Percentiles rank a stretch among this genome's conserved stretches.
Evolutionary conservation across 2,888 invertebrate species (phyloP).

Genomic region (Pelosia muscerda): DNA sequence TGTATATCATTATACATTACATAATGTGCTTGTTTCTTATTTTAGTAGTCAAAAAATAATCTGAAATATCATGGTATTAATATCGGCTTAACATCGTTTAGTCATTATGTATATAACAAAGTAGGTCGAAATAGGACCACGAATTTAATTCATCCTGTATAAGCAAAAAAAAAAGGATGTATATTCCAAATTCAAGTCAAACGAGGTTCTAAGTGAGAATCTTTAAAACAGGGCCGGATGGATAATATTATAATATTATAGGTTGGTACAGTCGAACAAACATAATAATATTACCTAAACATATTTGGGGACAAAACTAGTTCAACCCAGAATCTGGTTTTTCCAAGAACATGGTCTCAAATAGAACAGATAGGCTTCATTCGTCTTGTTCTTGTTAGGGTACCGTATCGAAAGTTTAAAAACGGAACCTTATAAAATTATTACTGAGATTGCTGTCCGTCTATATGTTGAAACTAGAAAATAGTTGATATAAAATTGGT

Average conservation of each 20-base stretch:
- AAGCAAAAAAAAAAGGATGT: not conserved
- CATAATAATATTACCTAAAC: not conserved
- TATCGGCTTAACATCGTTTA: too few relatives aligned
- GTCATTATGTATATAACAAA: too few relatives aligned
- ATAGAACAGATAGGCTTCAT: not conserved
- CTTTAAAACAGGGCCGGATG: not conserved
- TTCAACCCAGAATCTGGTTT: not conserved
- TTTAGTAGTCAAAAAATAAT: too few relatives aligned
- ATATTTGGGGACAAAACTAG: constrained; percentile 6
- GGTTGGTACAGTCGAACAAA: not conserved
- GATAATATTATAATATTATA: too few relatives aligned
- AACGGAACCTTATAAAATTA: too few relatives aligned
- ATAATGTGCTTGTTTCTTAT: too few relatives aligned
- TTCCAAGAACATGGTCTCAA: constrained; percentile 6
- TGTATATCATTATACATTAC: too few relatives aligned
- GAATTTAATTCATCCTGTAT: not conserved
- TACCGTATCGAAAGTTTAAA: too few relatives aligned
- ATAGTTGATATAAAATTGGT: too few relatives aligned
- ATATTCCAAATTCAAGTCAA: not conserved
- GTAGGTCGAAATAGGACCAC: not conserved
- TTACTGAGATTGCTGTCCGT: too few relatives aligned
- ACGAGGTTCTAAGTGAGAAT: not conserved
- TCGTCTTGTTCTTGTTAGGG: not conserved
- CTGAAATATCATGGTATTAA: too few relatives aligned
- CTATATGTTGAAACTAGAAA: too few relatives aligned